A percentile compares a stretch with the other conserved stretches of the same genome.
Conservation (phyloP, 2,888 invertebrate species). For the Atethmia centrago region DNA sequence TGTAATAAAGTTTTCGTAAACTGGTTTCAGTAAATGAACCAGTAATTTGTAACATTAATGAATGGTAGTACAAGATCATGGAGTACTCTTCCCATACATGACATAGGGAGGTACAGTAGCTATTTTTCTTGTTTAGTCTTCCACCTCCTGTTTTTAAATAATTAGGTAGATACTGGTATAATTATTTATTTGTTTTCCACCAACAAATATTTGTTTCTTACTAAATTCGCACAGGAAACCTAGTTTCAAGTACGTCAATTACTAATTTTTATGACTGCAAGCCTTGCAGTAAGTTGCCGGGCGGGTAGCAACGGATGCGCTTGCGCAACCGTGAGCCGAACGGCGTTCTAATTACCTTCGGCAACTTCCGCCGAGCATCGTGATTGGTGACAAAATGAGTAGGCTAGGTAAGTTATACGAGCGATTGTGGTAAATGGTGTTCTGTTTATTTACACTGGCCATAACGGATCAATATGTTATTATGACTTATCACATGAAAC, state of each 20-base stretch:
- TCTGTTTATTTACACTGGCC: slow-evolving; percentile 1
- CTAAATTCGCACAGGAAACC: slow-evolving; percentile 54
- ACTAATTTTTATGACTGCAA: slow-evolving; percentile 50
- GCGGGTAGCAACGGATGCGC: slow-evolving; percentile 66
- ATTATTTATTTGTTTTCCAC: background rate
- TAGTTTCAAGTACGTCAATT: slow-evolving; percentile 40
- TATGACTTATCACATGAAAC: too few species aligned
- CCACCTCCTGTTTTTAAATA: background rate
- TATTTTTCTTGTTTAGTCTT: background rate
- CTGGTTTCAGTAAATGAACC: background rate
- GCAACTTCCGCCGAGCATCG: slow-evolving; percentile 55
- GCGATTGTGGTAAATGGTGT: slow-evolving; percentile 37
- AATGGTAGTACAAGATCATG: background rate
- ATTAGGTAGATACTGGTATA: background rate
- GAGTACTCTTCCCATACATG: background rate
- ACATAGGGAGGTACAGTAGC: background rate
- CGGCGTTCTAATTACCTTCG: slow-evolving; percentile 67
- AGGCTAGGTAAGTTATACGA: slow-evolving; percentile 51
- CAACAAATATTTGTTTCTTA: slow-evolving; percentile 34
- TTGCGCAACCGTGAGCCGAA: slow-evolving; percentile 69
- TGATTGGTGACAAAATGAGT: slow-evolving; percentile 61
- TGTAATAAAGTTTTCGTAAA: background rate
- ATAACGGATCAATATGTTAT: too few species aligned
- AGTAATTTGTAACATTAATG: background rate
- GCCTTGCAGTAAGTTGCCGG: slow-evolving; percentile 40